Percentiles rank a stretch among this genome's conserved stretches.
phyloP scores from a whole-genome alignment of 1,140 invertebrate species.

The Dufourea novaeangliae region DNA sequence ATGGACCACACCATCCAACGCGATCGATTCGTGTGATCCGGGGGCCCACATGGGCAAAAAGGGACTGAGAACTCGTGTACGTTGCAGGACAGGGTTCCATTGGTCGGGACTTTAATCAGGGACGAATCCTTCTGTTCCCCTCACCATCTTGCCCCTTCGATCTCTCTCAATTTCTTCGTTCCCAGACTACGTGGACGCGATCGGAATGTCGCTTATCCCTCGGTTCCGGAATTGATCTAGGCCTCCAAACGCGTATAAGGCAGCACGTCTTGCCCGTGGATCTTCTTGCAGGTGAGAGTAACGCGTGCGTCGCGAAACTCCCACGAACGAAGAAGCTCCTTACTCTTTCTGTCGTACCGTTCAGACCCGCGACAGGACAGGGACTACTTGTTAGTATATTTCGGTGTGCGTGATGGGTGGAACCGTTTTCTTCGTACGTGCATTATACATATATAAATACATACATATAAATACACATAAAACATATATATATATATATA shows the following conservation, averaged over 20 bases:
- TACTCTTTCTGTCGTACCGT: conserved; percentile 3
- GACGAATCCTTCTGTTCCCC: not conserved
- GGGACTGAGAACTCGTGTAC: not conserved
- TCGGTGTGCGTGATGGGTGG: conserved; percentile 41
- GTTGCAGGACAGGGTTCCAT: not conserved
- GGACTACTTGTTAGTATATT: conserved; percentile 36
- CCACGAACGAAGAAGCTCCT: conserved; percentile 1
- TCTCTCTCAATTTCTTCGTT: not conserved
- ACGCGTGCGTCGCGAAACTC: conserved; percentile 11
- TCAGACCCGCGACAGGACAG: not conserved
- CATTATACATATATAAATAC: conserved; percentile 36
- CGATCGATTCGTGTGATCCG: not conserved
- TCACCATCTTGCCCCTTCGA: not conserved
- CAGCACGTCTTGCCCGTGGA: conserved; percentile 19
- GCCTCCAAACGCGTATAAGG: conserved; percentile 14
- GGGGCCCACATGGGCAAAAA: too few species aligned
- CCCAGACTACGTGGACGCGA: conserved; percentile 1
- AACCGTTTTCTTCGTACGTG: conserved; percentile 59
- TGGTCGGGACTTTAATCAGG: not conserved
- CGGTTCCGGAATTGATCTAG: conserved; percentile 51
- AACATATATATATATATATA: conserved; percentile 20
- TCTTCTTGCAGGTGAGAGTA: not conserved
- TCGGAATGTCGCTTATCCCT: conserved; percentile 20
- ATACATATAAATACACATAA: conserved; percentile 39
- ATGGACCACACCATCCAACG: not conserved